Base-by-base conservation (phyloP, 2,888 invertebrate genomes). In the Pseudoips prasinana region DNA sequence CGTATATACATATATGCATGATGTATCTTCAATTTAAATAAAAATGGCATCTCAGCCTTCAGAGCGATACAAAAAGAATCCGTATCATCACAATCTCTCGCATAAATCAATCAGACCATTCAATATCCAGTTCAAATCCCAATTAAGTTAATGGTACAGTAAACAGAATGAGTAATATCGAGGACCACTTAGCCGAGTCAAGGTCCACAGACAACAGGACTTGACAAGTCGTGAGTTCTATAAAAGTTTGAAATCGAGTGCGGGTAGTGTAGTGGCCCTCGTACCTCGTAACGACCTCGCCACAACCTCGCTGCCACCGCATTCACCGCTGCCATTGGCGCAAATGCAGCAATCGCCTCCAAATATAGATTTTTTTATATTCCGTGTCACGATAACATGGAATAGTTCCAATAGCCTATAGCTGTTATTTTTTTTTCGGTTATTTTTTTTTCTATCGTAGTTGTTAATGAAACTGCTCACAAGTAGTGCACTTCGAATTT, bases 271-370 rank as follows among this genome's bases (percentile, higher is more conserved):
- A 59, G 60, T 57, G 67, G 73, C 71, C 76, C 73, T 79, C 73
- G 73, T 45, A 43, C 32, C 73, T 79, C 73, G 73, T 45, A 43
- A 31, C 77, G 83, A 75, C 84, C 85, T 85, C 81, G 78, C 48
- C 29, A 40, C 73, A 77, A 67, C 83, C 82, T 82, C 80, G 81
- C 56, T 46, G 47, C 56, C 57, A 52, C 67, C 69, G 76, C 84
- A 73, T 84, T 85, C 85, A 82, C 86, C 71, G 67, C 62, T 69
- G 69, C 77, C 53, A 83, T 82, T 84, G 82, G 82, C 64, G 73
- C 67, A 57, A 74, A 70, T 75, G 69, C 76, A 68, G 68, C 75
- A 73, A 73, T 76, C 77, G 68, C 73, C 64, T 67, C 79, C 77
- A 78, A 85, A 85, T 84, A 78, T 69, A 77, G 68, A 72, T 48